These are phyloP conservation scores for Pheosia gnoma DNA, from an alignment of 2,888 invertebrate species.

Conservation along the genomic window DNA sequence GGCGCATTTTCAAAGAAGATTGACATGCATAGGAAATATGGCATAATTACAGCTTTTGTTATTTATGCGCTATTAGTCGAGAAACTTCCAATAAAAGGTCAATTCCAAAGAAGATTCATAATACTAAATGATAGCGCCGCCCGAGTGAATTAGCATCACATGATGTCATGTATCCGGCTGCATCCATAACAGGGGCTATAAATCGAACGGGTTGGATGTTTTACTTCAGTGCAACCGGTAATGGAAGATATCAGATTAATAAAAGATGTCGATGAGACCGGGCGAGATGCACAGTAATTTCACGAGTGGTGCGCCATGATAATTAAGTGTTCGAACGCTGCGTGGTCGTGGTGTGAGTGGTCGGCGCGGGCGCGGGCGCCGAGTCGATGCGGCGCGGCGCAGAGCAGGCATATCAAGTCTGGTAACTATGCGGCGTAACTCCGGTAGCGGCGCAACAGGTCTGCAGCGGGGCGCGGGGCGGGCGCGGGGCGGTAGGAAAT, in stretches of 20 bases:
- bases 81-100: conserved; percentile 43
- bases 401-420: conserved; percentile 79
- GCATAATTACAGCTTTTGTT: background rate
- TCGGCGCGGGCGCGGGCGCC: conserved; percentile 39
- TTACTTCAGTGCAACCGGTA: conserved; percentile 71
- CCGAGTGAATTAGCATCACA: conserved; percentile 71
- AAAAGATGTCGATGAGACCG: conserved; percentile 74
- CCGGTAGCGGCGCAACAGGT: conserved; percentile 84
- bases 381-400: conserved; percentile 52
- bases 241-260: conserved; percentile 76
- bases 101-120: conserved; percentile 62
- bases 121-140: conserved; percentile 63
- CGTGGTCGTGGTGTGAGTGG: conserved; percentile 64
- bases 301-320: conserved; percentile 74
- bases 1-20: too few species aligned
- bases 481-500: conserved; percentile 79
- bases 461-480: conserved; percentile 70
- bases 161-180: conserved; percentile 77
- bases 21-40: too few species aligned
- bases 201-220: conserved; percentile 71
- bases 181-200: conserved; percentile 66
- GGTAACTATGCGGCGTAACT: conserved; percentile 84
- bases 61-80: conserved; percentile 22
- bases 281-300: conserved; percentile 76
- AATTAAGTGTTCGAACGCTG: conserved; percentile 73